phyloP scores from a whole-genome alignment of 2,888 invertebrate genomes.

The Spilosoma lubricipeda region DNA sequence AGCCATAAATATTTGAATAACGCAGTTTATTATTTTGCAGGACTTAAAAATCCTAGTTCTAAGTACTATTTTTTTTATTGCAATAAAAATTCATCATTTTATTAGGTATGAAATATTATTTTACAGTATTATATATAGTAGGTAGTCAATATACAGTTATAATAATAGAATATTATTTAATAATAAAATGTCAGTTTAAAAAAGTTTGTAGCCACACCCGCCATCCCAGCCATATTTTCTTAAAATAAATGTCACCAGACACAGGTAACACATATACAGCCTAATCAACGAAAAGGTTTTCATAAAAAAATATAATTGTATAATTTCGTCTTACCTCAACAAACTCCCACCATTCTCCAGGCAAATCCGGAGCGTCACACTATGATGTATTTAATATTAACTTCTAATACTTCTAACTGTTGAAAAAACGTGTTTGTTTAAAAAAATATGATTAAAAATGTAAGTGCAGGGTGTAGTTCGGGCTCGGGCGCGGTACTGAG shows the following conservation, averaged over 20 bases:
- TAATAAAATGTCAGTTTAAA: neutral
- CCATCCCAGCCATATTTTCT: neutral
- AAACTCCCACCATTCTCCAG: constrained; percentile 74
- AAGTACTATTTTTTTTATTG: too few relatives aligned
- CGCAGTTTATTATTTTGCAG: too few relatives aligned
- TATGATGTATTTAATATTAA: constrained; percentile 39
- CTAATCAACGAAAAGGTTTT: neutral
- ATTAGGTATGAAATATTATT: neutral
- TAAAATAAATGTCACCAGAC: neutral
- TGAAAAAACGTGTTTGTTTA: constrained; percentile 34
- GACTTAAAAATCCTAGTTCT: too few relatives aligned
- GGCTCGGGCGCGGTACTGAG: constrained; percentile 66
- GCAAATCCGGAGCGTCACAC: constrained; percentile 55
- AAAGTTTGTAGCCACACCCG: neutral
- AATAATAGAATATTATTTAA: too few relatives aligned
- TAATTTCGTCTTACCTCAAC: constrained; percentile 63
- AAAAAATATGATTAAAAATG: constrained; percentile 43
- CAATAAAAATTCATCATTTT: too few relatives aligned
- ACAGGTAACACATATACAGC: constrained; percentile 5
- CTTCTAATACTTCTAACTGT: constrained; percentile 32
- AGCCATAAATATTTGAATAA: too few relatives aligned
- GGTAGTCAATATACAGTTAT: too few relatives aligned
- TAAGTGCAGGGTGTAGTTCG: constrained; percentile 36
- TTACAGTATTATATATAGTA: neutral
- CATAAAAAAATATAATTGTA: constrained; percentile 11